Evolutionary conservation across 2,113 vertebrate genomes (phyloP), one percentile per base, ranked within the genome.

Genomic region (Pelusios castaneus): DNA sequence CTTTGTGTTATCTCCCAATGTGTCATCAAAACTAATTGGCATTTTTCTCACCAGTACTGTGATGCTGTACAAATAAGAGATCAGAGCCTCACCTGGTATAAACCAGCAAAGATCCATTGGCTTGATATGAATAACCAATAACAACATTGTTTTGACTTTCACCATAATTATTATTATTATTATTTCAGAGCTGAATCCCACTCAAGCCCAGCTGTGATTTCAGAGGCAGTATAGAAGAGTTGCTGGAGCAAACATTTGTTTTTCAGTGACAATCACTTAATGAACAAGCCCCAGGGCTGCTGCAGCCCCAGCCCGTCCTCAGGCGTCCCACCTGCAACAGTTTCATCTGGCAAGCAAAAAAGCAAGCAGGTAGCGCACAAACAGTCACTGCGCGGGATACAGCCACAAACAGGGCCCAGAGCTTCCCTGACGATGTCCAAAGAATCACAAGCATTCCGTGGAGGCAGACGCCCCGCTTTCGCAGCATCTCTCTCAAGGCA

Each of bases 211-310:
- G 45, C 55, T 84, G 88, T 93, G 27, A 29, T 96, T 95, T 79
- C 90, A 92, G 90, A 41, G 67, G 45, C 88, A 85, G 60, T 47
- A 49, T 1, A 1, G 9, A 67, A n/a, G 52, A n/a, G 67, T 24
- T 24, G 3, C 0, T 80, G 83, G 85, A 85, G 10, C 75, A 77
- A 80, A 41, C 21, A 34, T n/a, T 24, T 49, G 2, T 2, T 41
- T 0, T 49, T 58, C 5, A 14, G 41, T 51, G 34, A 70, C 34
- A 52, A 7, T 89, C 10, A 49, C 10, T 1, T 34, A n/a, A 6
- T 1, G 4, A 38, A 79, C n/a, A 77, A 31, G 8, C 6, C 0
- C 0, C 1, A 0, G 3, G 5, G 1, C 9, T 31, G 43, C 63
- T 55, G 54, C n/a, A n/a, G n/a, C n/a, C n/a, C n/a, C n/a, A n/a